These are phyloP conservation scores for Tineola bisselliella DNA, from an alignment of 2,888 invertebrate genomes.

Conservation along the genomic window DNA sequence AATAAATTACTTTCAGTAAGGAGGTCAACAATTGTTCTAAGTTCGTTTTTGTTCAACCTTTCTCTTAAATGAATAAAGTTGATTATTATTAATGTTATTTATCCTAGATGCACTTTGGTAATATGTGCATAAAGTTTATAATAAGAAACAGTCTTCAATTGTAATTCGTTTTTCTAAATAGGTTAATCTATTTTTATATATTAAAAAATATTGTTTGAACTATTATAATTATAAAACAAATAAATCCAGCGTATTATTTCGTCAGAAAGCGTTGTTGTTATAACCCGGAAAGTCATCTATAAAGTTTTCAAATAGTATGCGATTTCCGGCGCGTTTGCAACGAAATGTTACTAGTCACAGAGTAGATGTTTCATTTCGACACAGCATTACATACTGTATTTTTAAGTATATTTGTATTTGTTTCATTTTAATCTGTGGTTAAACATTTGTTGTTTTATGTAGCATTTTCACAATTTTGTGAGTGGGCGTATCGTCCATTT, in stretches of 20 bases:
- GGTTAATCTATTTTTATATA: no score
- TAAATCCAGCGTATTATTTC: neutral
- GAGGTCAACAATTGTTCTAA: no score
- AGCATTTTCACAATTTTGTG: conserved; percentile 5
- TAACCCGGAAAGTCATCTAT: conserved; percentile 1
- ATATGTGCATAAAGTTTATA: no score
- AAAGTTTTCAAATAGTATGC: neutral
- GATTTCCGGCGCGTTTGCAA: neutral
- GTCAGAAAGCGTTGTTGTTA: neutral
- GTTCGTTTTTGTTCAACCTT: no score
- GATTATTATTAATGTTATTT: no score
- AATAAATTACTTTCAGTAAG: no score
- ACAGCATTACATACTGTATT: neutral
- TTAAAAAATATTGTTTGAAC: no score
- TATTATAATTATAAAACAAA: neutral
- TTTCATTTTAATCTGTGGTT: neutral
- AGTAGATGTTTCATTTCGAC: neutral
- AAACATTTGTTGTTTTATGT: neutral
- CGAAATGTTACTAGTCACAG: neutral
- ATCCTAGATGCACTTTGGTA: no score
- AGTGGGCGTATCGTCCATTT: conserved; percentile 8
- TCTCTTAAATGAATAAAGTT: no score
- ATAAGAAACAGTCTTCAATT: no score
- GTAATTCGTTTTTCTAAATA: no score
- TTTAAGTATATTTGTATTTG: neutral